Conservation (phyloP, 2,113 vertebrate species). For the Ochotona curzoniae region DNA sequence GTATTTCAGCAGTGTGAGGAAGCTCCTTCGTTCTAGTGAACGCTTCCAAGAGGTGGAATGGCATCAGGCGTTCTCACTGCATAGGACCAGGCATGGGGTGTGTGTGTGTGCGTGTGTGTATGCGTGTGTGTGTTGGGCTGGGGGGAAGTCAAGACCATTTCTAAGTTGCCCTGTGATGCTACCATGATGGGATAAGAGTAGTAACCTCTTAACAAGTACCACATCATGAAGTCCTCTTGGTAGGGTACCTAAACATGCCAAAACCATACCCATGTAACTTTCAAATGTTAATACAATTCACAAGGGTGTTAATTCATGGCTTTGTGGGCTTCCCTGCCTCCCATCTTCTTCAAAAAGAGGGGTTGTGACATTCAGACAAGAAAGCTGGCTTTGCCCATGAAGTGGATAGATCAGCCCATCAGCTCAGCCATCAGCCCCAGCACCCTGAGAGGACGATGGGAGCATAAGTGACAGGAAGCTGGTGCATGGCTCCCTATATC, state of each 20-base stretch:
- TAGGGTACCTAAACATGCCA: background rate
- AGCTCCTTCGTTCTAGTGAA: background rate
- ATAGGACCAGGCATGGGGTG: too few relatives aligned
- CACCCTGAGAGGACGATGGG: too few relatives aligned
- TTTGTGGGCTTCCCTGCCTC: background rate
- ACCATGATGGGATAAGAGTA: background rate
- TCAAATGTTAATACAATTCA: conserved; percentile 29
- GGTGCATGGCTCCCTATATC: background rate
- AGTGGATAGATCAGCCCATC: background rate
- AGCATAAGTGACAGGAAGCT: background rate
- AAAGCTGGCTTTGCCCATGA: background rate
- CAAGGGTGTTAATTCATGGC: background rate
- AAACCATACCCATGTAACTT: background rate
- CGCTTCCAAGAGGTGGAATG: background rate
- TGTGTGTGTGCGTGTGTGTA: too few relatives aligned
- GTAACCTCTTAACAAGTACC: conserved; percentile 49
- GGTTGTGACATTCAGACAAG: background rate
- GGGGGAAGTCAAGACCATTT: background rate
- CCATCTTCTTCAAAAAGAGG: background rate
- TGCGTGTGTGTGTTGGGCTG: background rate
- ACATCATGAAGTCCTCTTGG: background rate
- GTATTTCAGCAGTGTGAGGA: background rate
- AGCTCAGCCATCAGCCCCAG: too few relatives aligned
- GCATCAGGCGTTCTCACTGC: background rate
- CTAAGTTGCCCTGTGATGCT: background rate